Percentiles rank a stretch among this genome's conserved stretches.
phyloP scores from a whole-genome alignment of 1,140 invertebrate species.

The Bombus balteatus region DNA sequence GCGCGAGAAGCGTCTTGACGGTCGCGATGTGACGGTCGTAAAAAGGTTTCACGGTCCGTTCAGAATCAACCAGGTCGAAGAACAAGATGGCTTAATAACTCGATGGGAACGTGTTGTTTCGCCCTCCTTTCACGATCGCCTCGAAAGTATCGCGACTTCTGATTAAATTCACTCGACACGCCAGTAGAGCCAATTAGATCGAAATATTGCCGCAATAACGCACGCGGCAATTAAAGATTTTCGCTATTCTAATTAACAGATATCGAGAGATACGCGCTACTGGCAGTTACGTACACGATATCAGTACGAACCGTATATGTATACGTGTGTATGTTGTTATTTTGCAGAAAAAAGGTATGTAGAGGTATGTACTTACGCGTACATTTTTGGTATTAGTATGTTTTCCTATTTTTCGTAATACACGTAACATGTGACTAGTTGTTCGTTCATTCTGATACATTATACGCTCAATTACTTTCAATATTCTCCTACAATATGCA shows the following conservation, averaged over 20 bases:
- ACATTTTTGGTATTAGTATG: no score
- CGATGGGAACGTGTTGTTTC: background rate
- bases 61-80: background rate
- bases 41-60: background rate
- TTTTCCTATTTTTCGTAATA: no score
- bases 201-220: conserved; percentile 6
- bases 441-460: no score
- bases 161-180: conserved; percentile 7
- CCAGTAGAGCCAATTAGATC: conserved; percentile 19
- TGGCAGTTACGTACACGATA: no score
- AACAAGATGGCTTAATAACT: background rate
- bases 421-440: no score
- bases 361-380: no score
- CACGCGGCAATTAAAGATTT: background rate
- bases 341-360: no score
- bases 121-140: conserved; percentile 21
- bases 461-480: background rate
- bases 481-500: background rate
- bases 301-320: no score
- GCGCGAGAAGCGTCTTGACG: background rate
- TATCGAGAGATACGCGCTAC: no score
- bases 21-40: no score
- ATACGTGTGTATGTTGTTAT: background rate
- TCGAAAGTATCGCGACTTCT: conserved; percentile 8
- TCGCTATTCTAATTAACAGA: conserved; percentile 11